Evolutionary conservation across 2,113 vertebrate species (phyloP), one percentile per base, ranked within the genome.

Genomic region (Leuciscus idus): DNA sequence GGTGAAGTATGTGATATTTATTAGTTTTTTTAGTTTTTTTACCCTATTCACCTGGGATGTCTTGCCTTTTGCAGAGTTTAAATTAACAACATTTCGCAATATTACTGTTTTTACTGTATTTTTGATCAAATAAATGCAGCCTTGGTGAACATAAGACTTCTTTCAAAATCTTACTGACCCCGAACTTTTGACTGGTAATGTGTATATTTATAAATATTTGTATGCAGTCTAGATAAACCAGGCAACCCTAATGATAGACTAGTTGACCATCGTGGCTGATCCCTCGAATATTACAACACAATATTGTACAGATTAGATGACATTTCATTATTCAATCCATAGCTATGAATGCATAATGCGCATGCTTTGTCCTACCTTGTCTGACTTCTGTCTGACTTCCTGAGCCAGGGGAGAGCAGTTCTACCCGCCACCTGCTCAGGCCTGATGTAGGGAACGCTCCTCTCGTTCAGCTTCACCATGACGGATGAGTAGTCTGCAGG

Each of bases 401-500:
- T 23, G 57, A 73, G 70, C 19, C 3, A 46, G n/a, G 62, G 74
- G 19, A 83, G 23, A 61, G 39, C 0, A 15, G 26, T 10, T 59
- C 59, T 75, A 59, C 77, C 73, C 33, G 61, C 33, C 75, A 83
- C 87, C 80, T 72, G 84, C 30, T 50, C 68, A 23, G 62, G 17
- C 21, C 50, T 17, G 30, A 72, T 52, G 61, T 85, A 46, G 21
- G 43, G 30, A 78, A n/a, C 23, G 28, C 48, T 68, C 9, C 57
- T 57, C 73, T 79, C 52, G 30, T 82, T 88, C 46, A 4, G 52
- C 19, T 79, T 86, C 87, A 83, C 57, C 30, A 64, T 88, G 87
- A 88, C 84, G 36, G 74, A 88, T 83, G 80, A 83, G 80, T 17
- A 46, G 76, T 79, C 84, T 43, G 43, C 39, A 21, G 72, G 23